Conservation (phyloP, 2,888 invertebrate species). For the Rhagonycha fulva region DNA sequence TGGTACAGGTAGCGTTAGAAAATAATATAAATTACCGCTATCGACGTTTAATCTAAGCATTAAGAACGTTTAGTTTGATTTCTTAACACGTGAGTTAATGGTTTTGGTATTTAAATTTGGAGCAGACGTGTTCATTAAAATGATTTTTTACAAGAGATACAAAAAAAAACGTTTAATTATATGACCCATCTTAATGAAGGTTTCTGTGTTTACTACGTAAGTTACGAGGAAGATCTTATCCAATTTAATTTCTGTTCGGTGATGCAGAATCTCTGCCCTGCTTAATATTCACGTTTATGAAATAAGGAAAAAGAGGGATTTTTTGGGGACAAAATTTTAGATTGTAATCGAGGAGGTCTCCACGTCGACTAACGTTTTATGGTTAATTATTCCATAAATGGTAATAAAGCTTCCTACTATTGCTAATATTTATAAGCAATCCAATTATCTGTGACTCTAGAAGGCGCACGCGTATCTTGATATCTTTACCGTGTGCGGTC, state of each 20-base stretch:
- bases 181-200: constrained; percentile 15
- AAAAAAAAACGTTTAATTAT: constrained; percentile 25
- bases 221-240: constrained; percentile 20
- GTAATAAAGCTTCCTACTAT: constrained; percentile 37
- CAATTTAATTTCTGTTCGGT: constrained; percentile 6
- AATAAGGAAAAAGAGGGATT: background rate
- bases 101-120: constrained; percentile 30
- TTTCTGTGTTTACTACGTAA: constrained; percentile 3
- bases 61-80: constrained; percentile 31
- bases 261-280: background rate
- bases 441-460: constrained; percentile 38
- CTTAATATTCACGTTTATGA: constrained; percentile 3
- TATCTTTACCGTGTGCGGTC: constrained; percentile 51
- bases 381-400: constrained; percentile 47
- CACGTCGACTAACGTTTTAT: background rate
- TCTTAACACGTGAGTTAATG: constrained; percentile 31
- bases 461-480: constrained; percentile 46
- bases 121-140: constrained; percentile 31
- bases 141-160: constrained; percentile 28
- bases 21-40: constrained; percentile 31
- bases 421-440: constrained; percentile 41
- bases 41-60: constrained; percentile 30
- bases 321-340: background rate
- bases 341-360: background rate
- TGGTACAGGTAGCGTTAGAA: constrained; percentile 29